Evolutionary conservation across 2,797 vertebrate species (phyloP).

Genomic region (Mastacembelus armatus): DNA sequence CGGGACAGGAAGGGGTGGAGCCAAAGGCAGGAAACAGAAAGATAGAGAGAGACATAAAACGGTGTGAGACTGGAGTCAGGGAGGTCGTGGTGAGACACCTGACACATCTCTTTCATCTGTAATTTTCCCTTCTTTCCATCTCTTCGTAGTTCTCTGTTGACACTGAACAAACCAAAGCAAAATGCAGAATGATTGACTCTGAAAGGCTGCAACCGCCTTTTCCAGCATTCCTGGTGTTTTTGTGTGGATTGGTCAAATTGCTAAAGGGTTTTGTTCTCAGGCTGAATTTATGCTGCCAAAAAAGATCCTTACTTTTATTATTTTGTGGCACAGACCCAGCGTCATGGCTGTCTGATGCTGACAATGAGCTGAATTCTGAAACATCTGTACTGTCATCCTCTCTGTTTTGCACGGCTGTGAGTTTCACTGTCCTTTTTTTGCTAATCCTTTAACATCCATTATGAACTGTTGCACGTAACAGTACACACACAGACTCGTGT

Average conservation of each 20-base stretch:
- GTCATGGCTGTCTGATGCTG: conserved; percentile 4
- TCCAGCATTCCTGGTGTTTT: background rate
- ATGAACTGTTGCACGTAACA: background rate
- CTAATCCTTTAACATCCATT: conserved; percentile 7
- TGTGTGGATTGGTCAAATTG: background rate
- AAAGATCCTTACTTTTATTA: background rate
- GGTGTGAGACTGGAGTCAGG: conserved; percentile 68
- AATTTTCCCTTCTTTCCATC: background rate
- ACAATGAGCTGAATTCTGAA: background rate
- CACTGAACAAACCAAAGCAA: background rate
- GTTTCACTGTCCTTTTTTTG: background rate
- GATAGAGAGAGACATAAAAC: conserved; percentile 79
- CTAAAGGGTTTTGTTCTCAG: background rate
- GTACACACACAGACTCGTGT: background rate
- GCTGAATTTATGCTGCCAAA: background rate
- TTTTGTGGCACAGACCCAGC: background rate
- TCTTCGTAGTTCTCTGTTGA: background rate
- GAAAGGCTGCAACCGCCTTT: background rate
- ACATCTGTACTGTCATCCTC: background rate
- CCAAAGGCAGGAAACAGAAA: conserved; percentile 83
- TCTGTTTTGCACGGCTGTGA: background rate
- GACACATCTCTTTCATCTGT: conserved; percentile 27
- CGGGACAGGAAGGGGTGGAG: conserved; percentile 78
- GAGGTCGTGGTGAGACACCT: conserved; percentile 34
- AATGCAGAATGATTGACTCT: background rate